These are phyloP conservation scores for Notamacropus eugenii DNA, from an alignment of 2,797 vertebrate species.

Conservation along the genomic window DNA sequence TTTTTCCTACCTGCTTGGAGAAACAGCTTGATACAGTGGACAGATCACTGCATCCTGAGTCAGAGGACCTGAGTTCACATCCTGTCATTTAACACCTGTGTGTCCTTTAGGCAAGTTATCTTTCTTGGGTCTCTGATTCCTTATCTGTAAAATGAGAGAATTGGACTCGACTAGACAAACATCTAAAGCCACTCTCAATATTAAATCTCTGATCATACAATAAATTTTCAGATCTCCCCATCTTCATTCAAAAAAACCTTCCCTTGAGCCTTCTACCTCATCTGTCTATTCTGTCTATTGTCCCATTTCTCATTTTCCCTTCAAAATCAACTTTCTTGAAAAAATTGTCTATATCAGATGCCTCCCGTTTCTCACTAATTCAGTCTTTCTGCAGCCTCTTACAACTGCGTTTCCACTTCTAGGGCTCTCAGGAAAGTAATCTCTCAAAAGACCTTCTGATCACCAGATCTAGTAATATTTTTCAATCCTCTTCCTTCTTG, in stretches of 20 bases:
- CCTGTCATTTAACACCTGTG: neutral
- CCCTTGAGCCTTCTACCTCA: neutral
- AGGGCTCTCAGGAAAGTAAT: neutral
- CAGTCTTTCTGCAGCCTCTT: neutral
- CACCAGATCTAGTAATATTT: neutral
- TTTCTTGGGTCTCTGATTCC: neutral
- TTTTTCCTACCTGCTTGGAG: neutral
- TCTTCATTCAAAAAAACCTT: neutral
- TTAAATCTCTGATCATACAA: neutral
- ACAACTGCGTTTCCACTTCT: neutral
- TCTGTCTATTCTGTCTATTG: neutral
- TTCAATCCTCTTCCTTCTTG: neutral
- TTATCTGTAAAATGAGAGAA: neutral
- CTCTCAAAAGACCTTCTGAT: neutral
- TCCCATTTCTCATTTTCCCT: neutral
- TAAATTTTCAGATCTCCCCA: neutral
- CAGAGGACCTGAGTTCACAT: neutral
- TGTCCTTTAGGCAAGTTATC: neutral
- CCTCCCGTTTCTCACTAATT: neutral
- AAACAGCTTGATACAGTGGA: neutral
- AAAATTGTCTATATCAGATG: neutral
- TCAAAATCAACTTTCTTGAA: neutral
- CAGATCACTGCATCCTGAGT: neutral
- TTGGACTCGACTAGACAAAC: neutral
- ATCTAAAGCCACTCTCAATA: neutral